phyloP scores from a whole-genome alignment of 2,113 vertebrate genomes.

The Grammomys surdaster region DNA sequence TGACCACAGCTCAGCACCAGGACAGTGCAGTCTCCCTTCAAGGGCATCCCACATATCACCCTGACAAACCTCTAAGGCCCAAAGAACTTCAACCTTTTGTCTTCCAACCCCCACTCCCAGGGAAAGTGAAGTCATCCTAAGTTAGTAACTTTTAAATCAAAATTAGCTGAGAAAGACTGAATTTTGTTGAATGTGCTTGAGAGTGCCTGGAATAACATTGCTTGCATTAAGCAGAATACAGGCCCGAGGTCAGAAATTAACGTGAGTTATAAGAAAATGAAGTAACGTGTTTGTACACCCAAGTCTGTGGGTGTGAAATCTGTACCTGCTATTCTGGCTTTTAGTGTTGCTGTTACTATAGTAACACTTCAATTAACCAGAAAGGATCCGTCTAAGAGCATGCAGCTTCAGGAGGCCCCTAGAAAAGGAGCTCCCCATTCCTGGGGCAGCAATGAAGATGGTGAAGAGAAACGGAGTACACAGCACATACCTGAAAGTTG shows the following conservation, averaged over 20 bases:
- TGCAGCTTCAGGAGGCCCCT: neutral
- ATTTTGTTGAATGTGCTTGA: neutral
- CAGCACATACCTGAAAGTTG: neutral
- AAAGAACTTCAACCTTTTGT: neutral
- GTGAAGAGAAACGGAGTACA: neutral
- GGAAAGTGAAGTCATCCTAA: neutral
- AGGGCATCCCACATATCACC: neutral
- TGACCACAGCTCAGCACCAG: neutral
- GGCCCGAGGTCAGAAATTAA: slow-evolving; percentile 51
- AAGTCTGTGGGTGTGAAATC: slow-evolving; percentile 22
- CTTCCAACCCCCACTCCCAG: neutral
- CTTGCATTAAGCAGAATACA: slow-evolving; percentile 41
- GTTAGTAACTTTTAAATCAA: slow-evolving; percentile 13
- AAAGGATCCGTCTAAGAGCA: neutral
- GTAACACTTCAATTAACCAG: slow-evolving; percentile 56
- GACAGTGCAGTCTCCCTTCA: neutral
- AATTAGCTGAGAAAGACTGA: slow-evolving; percentile 22
- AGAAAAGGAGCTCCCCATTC: neutral
- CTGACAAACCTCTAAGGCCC: neutral
- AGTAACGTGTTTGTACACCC: slow-evolving; percentile 44
- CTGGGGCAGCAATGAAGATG: neutral
- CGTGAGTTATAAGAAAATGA: slow-evolving; percentile 52
- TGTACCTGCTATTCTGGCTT: neutral
- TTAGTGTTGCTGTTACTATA: slow-evolving; percentile 41
- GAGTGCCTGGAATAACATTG: slow-evolving; percentile 46